Percentiles rank a stretch among this genome's conserved stretches.
Conservation (phyloP, 2,113 vertebrate genomes). For the Lonchura striata region DNA sequence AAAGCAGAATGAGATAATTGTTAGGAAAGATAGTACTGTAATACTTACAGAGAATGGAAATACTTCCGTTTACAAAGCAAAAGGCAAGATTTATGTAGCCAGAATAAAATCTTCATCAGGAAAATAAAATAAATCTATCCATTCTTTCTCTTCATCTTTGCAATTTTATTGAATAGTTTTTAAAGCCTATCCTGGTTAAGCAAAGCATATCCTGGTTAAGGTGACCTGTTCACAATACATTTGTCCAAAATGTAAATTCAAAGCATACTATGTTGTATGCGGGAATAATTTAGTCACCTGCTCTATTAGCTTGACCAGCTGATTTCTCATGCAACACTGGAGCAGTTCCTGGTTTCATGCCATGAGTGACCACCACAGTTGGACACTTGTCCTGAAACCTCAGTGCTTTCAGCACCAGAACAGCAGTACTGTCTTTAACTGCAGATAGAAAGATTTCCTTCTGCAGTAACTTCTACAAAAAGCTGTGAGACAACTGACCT, state of each 20-base stretch:
- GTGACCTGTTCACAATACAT: conserved; percentile 30
- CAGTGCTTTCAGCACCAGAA: background rate
- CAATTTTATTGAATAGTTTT: conserved; percentile 10
- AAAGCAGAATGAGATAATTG: conserved; percentile 63
- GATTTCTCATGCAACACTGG: background rate
- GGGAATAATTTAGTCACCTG: background rate
- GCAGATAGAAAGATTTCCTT: background rate
- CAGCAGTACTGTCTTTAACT: background rate
- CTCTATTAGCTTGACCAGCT: background rate
- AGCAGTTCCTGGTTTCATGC: background rate
- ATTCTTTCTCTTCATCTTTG: background rate
- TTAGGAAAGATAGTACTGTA: conserved; percentile 5
- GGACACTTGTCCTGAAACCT: background rate
- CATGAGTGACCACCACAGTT: background rate
- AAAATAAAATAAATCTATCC: background rate
- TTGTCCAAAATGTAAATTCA: conserved; percentile 23
- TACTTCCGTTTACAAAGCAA: background rate
- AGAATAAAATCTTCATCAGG: background rate
- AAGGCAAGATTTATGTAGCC: background rate
- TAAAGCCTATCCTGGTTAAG: background rate
- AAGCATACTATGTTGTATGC: background rate
- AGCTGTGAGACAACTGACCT: background rate
- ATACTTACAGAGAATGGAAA: background rate
- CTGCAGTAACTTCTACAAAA: background rate
- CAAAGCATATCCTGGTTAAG: background rate